These are phyloP conservation scores for Pelvicachromis taeniatus DNA, from an alignment of 2,113 vertebrate genomes.

Conservation along the genomic window DNA sequence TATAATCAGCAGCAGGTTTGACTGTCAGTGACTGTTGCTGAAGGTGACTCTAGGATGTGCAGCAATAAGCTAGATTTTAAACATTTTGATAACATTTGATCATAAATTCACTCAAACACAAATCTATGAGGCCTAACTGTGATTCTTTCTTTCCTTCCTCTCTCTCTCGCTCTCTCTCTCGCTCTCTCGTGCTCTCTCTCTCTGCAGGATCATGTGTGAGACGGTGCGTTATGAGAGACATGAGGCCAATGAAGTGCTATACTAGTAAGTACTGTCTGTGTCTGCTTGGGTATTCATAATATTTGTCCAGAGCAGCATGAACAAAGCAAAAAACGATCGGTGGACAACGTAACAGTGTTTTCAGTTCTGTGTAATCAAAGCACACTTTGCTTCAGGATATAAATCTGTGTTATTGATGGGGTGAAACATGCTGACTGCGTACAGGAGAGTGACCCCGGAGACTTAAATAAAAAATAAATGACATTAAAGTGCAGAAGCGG, in stretches of 20 bases:
- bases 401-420: slow-evolving; percentile 16
- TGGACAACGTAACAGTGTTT: neutral
- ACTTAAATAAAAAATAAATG: slow-evolving; percentile 32
- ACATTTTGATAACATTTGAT: neutral
- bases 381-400: neutral
- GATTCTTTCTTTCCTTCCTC: neutral
- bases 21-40: neutral
- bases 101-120: neutral
- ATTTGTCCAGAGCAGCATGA: neutral
- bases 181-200: no score
- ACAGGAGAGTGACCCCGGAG: neutral
- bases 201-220: slow-evolving; percentile 94
- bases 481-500: neutral
- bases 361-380: neutral
- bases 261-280: slow-evolving; percentile 86
- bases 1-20: neutral
- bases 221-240: slow-evolving; percentile 95
- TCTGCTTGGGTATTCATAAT: neutral
- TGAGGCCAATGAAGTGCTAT: slow-evolving; percentile 97
- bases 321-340: neutral
- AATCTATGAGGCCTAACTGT: neutral
- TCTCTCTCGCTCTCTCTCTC: slow-evolving; percentile 21
- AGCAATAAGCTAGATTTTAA: neutral
- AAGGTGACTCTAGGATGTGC: neutral
- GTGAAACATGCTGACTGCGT: neutral